Percentiles rank a stretch among this genome's conserved stretches.
phyloP scores from a whole-genome alignment of 2,113 vertebrate species.

The Hipposideros armiger region DNA sequence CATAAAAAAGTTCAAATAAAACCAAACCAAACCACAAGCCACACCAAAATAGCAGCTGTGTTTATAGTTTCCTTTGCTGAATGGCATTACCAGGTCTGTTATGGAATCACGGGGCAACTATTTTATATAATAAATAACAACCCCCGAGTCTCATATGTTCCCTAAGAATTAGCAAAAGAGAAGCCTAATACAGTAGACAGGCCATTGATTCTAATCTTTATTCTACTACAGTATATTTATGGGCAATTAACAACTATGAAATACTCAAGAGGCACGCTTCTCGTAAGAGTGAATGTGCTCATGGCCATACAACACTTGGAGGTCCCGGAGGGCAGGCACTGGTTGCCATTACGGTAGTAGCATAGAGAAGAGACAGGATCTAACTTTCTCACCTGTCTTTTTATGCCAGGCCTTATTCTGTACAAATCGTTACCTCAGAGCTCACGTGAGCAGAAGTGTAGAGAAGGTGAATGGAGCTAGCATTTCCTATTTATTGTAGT shows the following conservation, averaged over 20 bases:
- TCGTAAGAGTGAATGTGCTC: slow-evolving; percentile 29
- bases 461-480: not conserved
- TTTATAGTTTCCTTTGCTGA: slow-evolving; percentile 66
- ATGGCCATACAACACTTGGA: not conserved
- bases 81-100: slow-evolving; percentile 23
- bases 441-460: not conserved
- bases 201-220: slow-evolving; percentile 17
- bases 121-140: slow-evolving; percentile 54
- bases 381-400: not conserved
- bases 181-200: not conserved
- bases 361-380: not conserved
- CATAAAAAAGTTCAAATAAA: slow-evolving; percentile 69
- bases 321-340: not conserved
- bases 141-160: not conserved
- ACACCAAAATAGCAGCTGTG: slow-evolving; percentile 78
- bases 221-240: not conserved
- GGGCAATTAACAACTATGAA: slow-evolving; percentile 44
- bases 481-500: not conserved
- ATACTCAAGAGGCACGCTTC: slow-evolving; percentile 26
- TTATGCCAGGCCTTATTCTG: not conserved
- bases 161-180: slow-evolving; percentile 25
- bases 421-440: not conserved
- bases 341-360: not conserved
- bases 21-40: slow-evolving; percentile 65
- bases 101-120: not conserved